Base-by-base conservation (phyloP, 2,888 invertebrate genomes). In the Ochropacha duplaris region DNA sequence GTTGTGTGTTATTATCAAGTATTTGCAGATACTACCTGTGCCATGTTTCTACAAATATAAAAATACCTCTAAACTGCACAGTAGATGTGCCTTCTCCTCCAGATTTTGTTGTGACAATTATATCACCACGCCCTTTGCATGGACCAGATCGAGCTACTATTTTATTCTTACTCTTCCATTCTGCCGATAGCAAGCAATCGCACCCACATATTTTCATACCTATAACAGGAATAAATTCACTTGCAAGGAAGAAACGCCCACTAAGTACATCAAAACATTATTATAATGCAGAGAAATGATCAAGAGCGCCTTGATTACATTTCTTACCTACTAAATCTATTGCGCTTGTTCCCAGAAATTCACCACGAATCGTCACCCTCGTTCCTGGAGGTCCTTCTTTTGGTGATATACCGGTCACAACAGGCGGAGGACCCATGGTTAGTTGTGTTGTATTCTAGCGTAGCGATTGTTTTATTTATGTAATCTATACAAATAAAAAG, bases 321-420 rank as follows among this genome's bases (percentile, higher is more conserved):
- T 50, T 59, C 69, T 68, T 94, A 96, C 98, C 97, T 75, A 96
- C 94, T 26, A 99, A 91, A 92, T 99, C 99, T 65, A 95, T 95
- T 4, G 95, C 95, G 73, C 95, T 96, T 39, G 92, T 94, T 22
- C 99, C 99, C 51, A 99, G 94, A 93, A 99, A 97, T 93, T 99
- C 99, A 60, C 99, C 98, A 69, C 99, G 94, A 78, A 99, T 97
- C 22, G 96, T 99, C 0, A 99, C 96, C 72, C 97, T 95, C 0
- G 99, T 99, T 9, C 99, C 99, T 11, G 99, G 99, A 49, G 98
- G 98, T 0, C 99, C 99, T 92, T 99, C 99, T 79, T 99, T 99
- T 0, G 99, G 99, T 4, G 99, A 99, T 62, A 99, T 95, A 24
- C 99, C 99, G 50, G 99, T 99, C 19, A 99, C 98, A 57, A 97